Evolutionary conservation across 2,888 invertebrate species (phyloP), one percentile per base, ranked within the genome.

Genomic region (Epirrhoe tristata): DNA sequence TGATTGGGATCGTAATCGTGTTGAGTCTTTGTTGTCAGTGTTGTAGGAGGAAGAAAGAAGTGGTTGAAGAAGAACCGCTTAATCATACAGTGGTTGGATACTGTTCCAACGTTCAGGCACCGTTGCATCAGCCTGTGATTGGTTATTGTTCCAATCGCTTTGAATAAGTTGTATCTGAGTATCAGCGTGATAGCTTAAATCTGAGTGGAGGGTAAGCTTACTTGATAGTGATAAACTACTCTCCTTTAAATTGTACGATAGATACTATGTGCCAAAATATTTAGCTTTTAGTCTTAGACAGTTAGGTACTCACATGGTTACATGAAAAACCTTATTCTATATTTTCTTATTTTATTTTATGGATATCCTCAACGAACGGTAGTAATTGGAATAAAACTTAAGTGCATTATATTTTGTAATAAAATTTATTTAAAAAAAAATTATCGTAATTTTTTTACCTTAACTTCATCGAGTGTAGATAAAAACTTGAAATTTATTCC

Each of bases 21-120:
- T 79, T 91, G 8, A 85, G 85, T 31, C 70, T 87, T 60, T 84
- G 82, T 58, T 87, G 88, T 65, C 84, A 85, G 61, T 88, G 84
- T 74, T 85, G 80, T 55, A 86, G 78, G 51, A 86, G 81, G 58
- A 83, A 84, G 64, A 85, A 84, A 58, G 76, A 77, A 12, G 70
- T 73, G 4, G 81, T 81, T 51, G 87, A 86, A 68, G 80, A 83
- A 52, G 79, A 78, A n/a, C 88, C 89, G 0, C 76, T 90, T 4
- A 85, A 84, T 63, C 81, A 82, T 5, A 78, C 74, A 53, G 82
- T 83, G 1, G 77, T 80, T 43, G 83, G 83, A 31, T 89, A 89
- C 69, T 81, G 82, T 74, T 82, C 87, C 50, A 85, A 84, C 73
- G 76, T 81, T 69, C 76, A 69, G 39, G 59, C 55, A n/a, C 88